Conservation (phyloP, 2,797 vertebrate genomes). For the Danio tinwini region DNA sequence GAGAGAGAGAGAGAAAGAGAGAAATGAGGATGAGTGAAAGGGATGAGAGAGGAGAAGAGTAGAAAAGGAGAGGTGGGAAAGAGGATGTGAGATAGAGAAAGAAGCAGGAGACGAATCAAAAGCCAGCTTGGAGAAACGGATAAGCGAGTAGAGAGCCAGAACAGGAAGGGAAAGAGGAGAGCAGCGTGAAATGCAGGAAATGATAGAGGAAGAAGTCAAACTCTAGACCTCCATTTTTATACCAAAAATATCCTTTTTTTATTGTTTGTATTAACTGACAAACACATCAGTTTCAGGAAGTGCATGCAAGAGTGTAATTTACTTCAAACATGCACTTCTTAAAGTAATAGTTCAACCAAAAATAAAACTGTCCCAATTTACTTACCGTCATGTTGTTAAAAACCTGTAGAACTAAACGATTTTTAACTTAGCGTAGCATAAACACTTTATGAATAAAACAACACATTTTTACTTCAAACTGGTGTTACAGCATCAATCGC, state of each 20-base stretch:
- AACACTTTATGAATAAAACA: too few species aligned
- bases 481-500: too few species aligned
- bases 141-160: constrained; percentile 33
- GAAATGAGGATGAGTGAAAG: constrained; percentile 29
- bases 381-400: too few species aligned
- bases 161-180: constrained; percentile 27
- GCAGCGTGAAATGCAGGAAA: constrained; percentile 14
- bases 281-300: constrained; percentile 5
- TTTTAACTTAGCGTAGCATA: too few species aligned
- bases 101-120: constrained; percentile 49
- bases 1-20: constrained; percentile 67
- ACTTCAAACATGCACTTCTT: background rate
- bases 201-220: constrained; percentile 39
- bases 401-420: too few species aligned
- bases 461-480: too few species aligned
- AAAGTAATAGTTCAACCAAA: too few species aligned
- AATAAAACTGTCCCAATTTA: too few species aligned
- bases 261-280: background rate
- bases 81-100: constrained; percentile 28
- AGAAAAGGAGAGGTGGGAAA: constrained; percentile 26
- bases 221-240: too few species aligned
- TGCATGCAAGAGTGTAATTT: background rate
- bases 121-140: constrained; percentile 35
- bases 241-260: background rate
- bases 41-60: constrained; percentile 40